phyloP scores from a whole-genome alignment of 2,797 vertebrate species.

The Adelosebastes latens region DNA sequence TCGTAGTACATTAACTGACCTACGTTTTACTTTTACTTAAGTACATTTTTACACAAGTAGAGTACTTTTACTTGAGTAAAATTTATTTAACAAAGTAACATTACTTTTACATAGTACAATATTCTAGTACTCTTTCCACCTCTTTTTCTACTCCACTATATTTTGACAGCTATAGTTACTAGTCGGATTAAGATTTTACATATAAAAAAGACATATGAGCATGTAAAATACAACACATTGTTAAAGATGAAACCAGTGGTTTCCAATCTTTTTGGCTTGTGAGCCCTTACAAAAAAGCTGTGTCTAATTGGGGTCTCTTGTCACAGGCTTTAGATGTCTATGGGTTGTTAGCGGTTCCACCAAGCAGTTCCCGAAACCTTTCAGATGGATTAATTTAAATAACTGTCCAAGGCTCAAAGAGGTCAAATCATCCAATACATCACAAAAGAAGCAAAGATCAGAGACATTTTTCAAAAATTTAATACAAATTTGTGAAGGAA shows the following conservation, averaged over 20 bases:
- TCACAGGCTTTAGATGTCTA: neutral
- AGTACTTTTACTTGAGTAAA: too few species aligned
- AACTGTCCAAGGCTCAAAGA: neutral
- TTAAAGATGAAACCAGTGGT: neutral
- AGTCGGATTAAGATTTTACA: neutral
- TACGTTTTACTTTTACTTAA: too few species aligned
- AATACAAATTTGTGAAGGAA: neutral
- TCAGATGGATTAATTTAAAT: neutral
- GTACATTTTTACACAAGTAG: too few species aligned
- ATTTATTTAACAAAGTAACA: too few species aligned
- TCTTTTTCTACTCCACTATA: neutral
- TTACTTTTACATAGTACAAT: neutral
- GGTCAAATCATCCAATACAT: neutral
- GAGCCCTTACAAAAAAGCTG: neutral
- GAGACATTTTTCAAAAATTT: neutral
- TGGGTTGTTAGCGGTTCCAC: neutral
- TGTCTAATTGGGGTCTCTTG: neutral
- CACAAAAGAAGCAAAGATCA: neutral
- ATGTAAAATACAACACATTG: neutral
- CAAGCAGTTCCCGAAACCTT: neutral
- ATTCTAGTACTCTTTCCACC: neutral
- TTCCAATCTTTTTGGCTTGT: neutral
- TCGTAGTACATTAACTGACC: too few species aligned
- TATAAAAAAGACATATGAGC: neutral
- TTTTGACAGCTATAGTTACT: neutral